Evolutionary conservation across 2,797 vertebrate genomes (phyloP).

Genomic region (Cetoscarus ocellatus): DNA sequence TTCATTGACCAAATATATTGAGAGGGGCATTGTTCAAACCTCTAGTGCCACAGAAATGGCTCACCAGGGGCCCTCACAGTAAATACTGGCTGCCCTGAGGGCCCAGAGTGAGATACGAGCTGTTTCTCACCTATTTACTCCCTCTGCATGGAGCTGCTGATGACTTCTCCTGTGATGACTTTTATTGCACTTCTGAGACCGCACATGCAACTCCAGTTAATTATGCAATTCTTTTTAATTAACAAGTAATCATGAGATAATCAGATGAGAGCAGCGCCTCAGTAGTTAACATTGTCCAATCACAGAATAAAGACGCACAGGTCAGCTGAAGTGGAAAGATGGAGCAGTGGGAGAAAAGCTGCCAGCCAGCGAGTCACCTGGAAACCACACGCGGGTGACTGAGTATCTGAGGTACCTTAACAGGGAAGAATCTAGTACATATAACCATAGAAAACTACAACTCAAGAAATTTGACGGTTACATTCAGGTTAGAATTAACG

Average conservation of each 20-base stretch:
- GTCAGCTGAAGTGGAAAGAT: not conserved
- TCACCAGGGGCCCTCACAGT: constrained; percentile 26
- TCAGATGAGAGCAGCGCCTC: constrained; percentile 23
- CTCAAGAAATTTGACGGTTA: too few species aligned
- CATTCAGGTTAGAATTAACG: too few species aligned
- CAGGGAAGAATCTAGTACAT: not conserved
- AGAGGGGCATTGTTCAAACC: constrained; percentile 17
- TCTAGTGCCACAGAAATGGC: constrained; percentile 2
- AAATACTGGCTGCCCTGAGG: constrained; percentile 32
- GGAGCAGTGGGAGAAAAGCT: not conserved
- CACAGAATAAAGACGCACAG: constrained; percentile 3
- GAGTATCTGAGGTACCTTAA: not conserved
- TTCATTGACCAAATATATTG: constrained; percentile 10
- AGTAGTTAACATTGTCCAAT: constrained; percentile 21
- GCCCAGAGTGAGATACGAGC: not conserved
- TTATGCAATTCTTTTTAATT: constrained; percentile 56
- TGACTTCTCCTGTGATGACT: constrained; percentile 33
- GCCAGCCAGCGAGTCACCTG: not conserved
- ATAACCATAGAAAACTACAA: not conserved
- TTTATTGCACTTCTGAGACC: constrained; percentile 52
- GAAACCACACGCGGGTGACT: not conserved
- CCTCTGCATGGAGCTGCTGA: constrained; percentile 10
- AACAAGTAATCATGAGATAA: constrained; percentile 38
- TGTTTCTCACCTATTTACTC: constrained; percentile 11
- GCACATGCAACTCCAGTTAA: constrained; percentile 40